Percentiles rank a stretch among this genome's conserved stretches.
Evolutionary conservation across 1,140 invertebrate species (phyloP).

Genomic region (Diorhabda elongata): DNA sequence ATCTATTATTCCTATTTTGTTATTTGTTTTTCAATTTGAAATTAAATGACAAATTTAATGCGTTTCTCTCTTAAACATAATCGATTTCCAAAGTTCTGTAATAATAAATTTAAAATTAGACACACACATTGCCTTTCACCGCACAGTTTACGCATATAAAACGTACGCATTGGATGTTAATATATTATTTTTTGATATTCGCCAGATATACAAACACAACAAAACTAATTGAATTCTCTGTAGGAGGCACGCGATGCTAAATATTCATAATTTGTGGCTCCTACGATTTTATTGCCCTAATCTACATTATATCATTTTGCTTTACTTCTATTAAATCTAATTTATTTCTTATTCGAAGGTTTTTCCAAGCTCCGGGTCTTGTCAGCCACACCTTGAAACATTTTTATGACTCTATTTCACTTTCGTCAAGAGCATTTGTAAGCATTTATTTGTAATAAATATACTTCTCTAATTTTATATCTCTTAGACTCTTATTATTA

Average conservation of each 20-base stretch:
- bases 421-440: not conserved
- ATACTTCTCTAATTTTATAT: too few relatives aligned
- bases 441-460: too few relatives aligned
- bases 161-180: conserved; percentile 40
- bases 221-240: conserved; percentile 44
- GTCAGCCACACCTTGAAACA: not conserved
- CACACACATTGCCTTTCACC: conserved; percentile 40
- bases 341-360: conserved; percentile 21
- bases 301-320: conserved; percentile 34
- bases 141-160: conserved; percentile 19
- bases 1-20: too few relatives aligned
- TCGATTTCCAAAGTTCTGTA: too few relatives aligned
- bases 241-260: conserved; percentile 42
- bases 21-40: too few relatives aligned
- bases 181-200: conserved; percentile 44
- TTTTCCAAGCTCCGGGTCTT: not conserved
- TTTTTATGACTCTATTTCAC: not conserved
- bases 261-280: conserved; percentile 44
- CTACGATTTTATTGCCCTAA: conserved; percentile 43
- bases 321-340: conserved; percentile 31
- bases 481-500: too few relatives aligned
- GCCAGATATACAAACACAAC: conserved; percentile 35
- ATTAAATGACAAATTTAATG: too few relatives aligned
- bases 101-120: too few relatives aligned
- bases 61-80: too few relatives aligned